A percentile compares a stretch with the other conserved stretches of the same genome.
phyloP scores from a whole-genome alignment of 2,888 invertebrate genomes.

The Vanessa cardui region DNA sequence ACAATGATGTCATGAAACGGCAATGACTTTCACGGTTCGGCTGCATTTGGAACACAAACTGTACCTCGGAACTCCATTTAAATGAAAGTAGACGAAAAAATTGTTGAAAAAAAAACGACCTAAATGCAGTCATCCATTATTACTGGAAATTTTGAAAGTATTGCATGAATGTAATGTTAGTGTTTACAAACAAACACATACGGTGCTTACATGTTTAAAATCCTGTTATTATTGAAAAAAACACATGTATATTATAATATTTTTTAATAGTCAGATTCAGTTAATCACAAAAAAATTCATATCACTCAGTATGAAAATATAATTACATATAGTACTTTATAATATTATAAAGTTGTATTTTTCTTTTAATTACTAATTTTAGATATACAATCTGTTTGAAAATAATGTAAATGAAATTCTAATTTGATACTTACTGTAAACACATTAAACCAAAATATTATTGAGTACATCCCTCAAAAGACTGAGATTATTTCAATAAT shows the following conservation, averaged over 20 bases:
- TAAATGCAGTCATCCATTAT: constrained; percentile 40
- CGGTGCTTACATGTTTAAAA: constrained; percentile 24
- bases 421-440: too few relatives aligned
- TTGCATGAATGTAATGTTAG: constrained; percentile 28
- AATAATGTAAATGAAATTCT: too few relatives aligned
- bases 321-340: too few relatives aligned
- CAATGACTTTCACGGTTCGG: constrained; percentile 83
- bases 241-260: background rate
- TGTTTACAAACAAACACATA: constrained; percentile 46
- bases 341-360: too few relatives aligned
- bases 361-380: too few relatives aligned
- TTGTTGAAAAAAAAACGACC: constrained; percentile 61
- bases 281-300: too few relatives aligned
- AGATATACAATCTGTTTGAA: too few relatives aligned
- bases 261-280: background rate
- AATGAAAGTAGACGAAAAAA: constrained; percentile 75
- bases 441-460: too few relatives aligned
- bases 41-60: constrained; percentile 78
- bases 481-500: too few relatives aligned
- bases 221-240: constrained; percentile 1
- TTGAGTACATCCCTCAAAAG: too few relatives aligned
- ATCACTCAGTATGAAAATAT: too few relatives aligned
- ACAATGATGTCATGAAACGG: constrained; percentile 77
- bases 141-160: constrained; percentile 22
- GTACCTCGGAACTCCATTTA: constrained; percentile 69